Conservation (phyloP, 2,113 vertebrate species). For the Petromus typicus region DNA sequence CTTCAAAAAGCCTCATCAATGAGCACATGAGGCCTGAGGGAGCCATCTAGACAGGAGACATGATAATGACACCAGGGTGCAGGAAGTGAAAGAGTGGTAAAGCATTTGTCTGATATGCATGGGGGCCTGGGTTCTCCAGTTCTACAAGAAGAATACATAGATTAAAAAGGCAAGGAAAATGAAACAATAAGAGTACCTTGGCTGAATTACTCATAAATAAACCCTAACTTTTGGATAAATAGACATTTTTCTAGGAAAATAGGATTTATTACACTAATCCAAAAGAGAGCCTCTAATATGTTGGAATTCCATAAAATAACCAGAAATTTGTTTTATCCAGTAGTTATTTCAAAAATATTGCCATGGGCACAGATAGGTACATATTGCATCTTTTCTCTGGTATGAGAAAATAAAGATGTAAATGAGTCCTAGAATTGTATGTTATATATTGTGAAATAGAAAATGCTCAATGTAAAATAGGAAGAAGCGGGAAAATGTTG, state of each 20-base stretch:
- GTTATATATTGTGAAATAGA: too few species aligned
- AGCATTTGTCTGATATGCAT: background rate
- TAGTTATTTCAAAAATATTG: constrained; percentile 24
- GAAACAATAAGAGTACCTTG: background rate
- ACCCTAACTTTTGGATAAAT: background rate
- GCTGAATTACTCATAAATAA: background rate
- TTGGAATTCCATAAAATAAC: background rate
- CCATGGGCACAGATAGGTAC: too few species aligned
- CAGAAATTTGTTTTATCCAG: background rate
- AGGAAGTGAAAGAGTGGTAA: too few species aligned
- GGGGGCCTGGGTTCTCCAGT: background rate
- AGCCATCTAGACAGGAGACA: background rate
- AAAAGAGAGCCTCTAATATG: background rate
- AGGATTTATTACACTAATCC: background rate
- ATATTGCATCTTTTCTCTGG: too few species aligned
- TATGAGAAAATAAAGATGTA: too few species aligned
- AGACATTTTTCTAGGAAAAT: constrained; percentile 6
- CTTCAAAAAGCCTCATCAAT: background rate
- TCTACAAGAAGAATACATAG: background rate
- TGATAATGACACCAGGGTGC: background rate
- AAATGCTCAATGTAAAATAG: too few species aligned
- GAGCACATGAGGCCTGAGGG: background rate
- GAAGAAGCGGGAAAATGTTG: too few species aligned
- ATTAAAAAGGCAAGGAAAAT: background rate
- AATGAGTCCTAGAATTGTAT: too few species aligned